Base-by-base conservation (phyloP, 2,113 vertebrate species). In the Microtus montanus region DNA sequence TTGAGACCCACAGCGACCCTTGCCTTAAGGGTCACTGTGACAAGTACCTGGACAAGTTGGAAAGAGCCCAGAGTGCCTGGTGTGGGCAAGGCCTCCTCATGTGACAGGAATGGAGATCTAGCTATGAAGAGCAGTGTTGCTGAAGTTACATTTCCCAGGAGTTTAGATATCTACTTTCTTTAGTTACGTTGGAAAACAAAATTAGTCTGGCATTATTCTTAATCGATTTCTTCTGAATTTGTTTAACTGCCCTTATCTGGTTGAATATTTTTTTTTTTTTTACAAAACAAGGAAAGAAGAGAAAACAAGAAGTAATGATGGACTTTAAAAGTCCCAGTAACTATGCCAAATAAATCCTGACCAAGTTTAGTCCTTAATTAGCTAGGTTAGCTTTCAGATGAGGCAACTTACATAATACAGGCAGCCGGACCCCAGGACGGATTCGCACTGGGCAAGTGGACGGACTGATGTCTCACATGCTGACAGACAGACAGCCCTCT, bases 311-410 rank as follows among this genome's bases (percentile, higher is more conserved):
- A n/a, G 71, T 95, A 85, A 90, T 89, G 92, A 94, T 92, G 71
- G 92, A 89, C 93, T 96, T 87, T 87, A 92, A 90, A 71, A 92
- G 92, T 87, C 58, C 92, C 2, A 0, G 93, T 85, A 89, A 95
- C 52, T 83, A 52, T 12, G 87, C 92, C 95, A 92, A 92, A 94
- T 92, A 89, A 92, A 93, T 84, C 87, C 58, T 89, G 93, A 84
- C 68, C 47, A 54, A 87, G 73, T 96, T 96, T 19, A 52, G 73
- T 78, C 88, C 77, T 91, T 96, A 96, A 93, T 96, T 78, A 96
- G 89, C 68, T 95, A 94, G 94, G 94, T 96, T 96, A 95, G 92
- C 61, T 96, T 96, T 96, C 83, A 91, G 93, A 93, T 63, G 92
- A 95, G 70, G 54, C 70, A 84, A 79, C 86, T 89, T 75, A 61